Evolutionary conservation across 2,797 vertebrate species (phyloP), one percentile per base, ranked within the genome.

Genomic region (Micrastur ruficollis): DNA sequence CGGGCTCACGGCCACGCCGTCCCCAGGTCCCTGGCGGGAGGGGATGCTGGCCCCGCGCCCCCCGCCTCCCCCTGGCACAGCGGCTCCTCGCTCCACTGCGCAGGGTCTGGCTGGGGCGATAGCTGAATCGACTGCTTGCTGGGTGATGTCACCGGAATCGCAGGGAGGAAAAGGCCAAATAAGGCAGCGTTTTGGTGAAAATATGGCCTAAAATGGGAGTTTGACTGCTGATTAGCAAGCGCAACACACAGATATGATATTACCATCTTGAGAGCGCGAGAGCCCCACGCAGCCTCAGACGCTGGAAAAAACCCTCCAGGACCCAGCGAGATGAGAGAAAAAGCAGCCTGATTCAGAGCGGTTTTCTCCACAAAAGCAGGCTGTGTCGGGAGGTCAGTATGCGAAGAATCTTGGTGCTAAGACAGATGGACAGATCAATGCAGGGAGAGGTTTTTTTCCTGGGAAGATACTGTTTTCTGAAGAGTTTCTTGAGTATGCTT

Each of bases 191-290:
- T 92, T 65, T 73, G 34, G 93, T 44, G 36, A 59, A 78, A 82
- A 91, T 53, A 32, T 81, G 74, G 32, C 95, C 97, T 90, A 93
- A 95, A 96, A 95, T 89, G 95, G 96, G 96, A 90, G 92, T 47
- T 78, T 61, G 32, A 23, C 53, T 11, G 70, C 44, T 79, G 96
- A 73, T 70, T 75, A 91, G 81, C 72, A 36, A n/a, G 55, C 31
- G 0, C 58, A 38, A 62, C 52, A 12, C 76, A 15, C 94, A 52
- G 84, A 94, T 70, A 34, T 27, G 92, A 42, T 18, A 17, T 92
- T 32, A 49, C 90, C 91, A 44, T 29, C 92, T 2, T 32, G 81
- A 91, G 85, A 95, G 61, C 7, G 6, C 12, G 4, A 7, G 80
- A 91, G 78, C 47, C 53, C 40, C 1, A 0, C 0, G 1, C 86